A percentile compares a stretch with the other conserved stretches of the same genome.
Evolutionary conservation across 2,113 vertebrate genomes (phyloP).

Genomic region (Furnarius figulus): DNA sequence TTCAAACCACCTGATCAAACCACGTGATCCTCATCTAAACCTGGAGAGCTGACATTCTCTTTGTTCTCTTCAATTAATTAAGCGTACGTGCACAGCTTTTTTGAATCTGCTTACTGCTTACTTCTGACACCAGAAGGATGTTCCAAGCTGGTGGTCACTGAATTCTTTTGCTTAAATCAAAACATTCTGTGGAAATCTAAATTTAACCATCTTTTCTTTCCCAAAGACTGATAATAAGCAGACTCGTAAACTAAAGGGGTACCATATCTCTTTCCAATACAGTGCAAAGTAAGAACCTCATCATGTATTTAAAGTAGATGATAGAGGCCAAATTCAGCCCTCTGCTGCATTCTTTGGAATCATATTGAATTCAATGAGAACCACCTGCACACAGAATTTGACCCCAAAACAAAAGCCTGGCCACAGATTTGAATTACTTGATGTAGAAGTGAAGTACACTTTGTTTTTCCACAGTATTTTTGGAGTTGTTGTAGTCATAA

Average conservation of each 20-base stretch:
- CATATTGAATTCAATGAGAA: constrained; percentile 39
- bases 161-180: constrained; percentile 59
- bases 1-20: constrained; percentile 46
- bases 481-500: background rate
- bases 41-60: constrained; percentile 17
- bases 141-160: constrained; percentile 48
- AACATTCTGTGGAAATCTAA: constrained; percentile 50
- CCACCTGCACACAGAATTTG: constrained; percentile 36
- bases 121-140: constrained; percentile 35
- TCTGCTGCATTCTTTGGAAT: constrained; percentile 25
- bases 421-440: constrained; percentile 21
- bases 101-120: constrained; percentile 17
- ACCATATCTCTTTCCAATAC: constrained; percentile 28
- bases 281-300: background rate
- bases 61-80: constrained; percentile 59
- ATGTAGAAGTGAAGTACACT: background rate
- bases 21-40: constrained; percentile 52
- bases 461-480: background rate
- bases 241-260: constrained; percentile 9
- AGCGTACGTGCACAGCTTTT: constrained; percentile 14
- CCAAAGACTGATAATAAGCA: constrained; percentile 42
- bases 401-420: background rate
- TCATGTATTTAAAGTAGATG: background rate
- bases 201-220: constrained; percentile 40
- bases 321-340: constrained; percentile 41